phyloP scores from a whole-genome alignment of 1,140 invertebrate genomes.

The roundworm (Caenorhabditis elegans) region DNA sequence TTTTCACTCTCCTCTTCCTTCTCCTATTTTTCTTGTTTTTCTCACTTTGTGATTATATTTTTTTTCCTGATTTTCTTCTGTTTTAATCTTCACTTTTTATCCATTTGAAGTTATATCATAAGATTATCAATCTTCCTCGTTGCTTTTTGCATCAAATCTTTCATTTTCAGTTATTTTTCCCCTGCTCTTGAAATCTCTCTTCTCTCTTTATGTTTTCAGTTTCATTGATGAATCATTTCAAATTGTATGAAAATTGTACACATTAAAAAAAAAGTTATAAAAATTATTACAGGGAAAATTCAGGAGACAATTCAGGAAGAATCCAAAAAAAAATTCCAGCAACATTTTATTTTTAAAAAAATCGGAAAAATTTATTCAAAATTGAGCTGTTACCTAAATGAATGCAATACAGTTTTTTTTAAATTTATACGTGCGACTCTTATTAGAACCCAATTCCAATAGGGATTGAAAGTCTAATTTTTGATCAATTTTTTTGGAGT shows the following conservation, averaged over 20 bases:
- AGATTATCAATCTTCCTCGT: background rate
- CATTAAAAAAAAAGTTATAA: too few relatives aligned
- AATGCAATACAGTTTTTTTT: too few relatives aligned
- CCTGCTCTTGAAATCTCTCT: slow-evolving; percentile 24
- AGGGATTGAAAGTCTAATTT: too few relatives aligned
- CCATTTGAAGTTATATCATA: background rate
- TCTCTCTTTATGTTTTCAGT: slow-evolving; percentile 20
- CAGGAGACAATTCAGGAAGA: too few relatives aligned
- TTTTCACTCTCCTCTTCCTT: background rate
- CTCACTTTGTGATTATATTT: slow-evolving; percentile 16
- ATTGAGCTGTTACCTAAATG: too few relatives aligned
- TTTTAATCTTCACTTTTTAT: background rate
- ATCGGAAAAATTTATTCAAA: too few relatives aligned
- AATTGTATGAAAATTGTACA: background rate
- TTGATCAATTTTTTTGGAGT: too few relatives aligned
- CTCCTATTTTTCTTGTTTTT: slow-evolving; percentile 1
- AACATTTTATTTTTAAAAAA: too few relatives aligned
- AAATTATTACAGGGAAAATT: too few relatives aligned
- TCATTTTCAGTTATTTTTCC: background rate
- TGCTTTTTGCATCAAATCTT: background rate
- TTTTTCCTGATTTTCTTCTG: background rate
- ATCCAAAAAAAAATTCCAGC: too few relatives aligned
- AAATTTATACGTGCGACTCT: too few relatives aligned
- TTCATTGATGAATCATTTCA: slow-evolving; percentile 28
- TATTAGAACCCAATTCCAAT: too few relatives aligned